Conservation (phyloP, 1,140 invertebrate species). For the Ceratina australensis region DNA sequence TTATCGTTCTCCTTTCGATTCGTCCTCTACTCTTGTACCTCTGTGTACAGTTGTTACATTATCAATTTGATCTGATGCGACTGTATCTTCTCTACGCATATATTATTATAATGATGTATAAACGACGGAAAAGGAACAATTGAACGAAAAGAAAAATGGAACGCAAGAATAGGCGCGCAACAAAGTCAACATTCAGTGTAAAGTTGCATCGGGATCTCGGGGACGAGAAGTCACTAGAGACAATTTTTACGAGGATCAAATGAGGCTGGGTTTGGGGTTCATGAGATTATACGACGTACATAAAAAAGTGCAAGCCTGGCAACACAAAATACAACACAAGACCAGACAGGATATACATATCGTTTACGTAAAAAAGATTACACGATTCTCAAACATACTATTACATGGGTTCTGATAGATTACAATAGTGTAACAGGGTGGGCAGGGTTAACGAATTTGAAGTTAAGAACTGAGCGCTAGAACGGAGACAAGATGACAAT, state of each 20-base stretch:
- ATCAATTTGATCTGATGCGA: not conserved
- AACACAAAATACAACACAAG: conserved; percentile 76
- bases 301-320: conserved; percentile 76
- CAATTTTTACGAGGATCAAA: conserved; percentile 65
- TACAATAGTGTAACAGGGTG: conserved; percentile 41
- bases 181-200: conserved; percentile 59
- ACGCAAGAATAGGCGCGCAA: conserved; percentile 62
- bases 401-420: conserved; percentile 50
- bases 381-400: conserved; percentile 67
- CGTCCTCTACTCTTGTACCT: conserved; percentile 31
- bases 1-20: conserved; percentile 73
- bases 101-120: conserved; percentile 48
- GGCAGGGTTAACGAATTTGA: conserved; percentile 10
- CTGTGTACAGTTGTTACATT: not conserved
- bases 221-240: conserved; percentile 67
- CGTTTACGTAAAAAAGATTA: conserved; percentile 51
- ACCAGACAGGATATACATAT: conserved; percentile 55
- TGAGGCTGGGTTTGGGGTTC: no score
- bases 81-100: not conserved
- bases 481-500: conserved; percentile 72
- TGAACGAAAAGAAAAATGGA: conserved; percentile 54
- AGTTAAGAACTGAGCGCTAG: conserved; percentile 67
- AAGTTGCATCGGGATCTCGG: conserved; percentile 46
- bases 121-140: conserved; percentile 53
- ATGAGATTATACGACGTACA: conserved; percentile 55